A percentile compares a stretch with the other conserved stretches of the same genome.
Evolutionary conservation across 2,888 invertebrate species (phyloP).

Genomic region (Torymus tubicola): DNA sequence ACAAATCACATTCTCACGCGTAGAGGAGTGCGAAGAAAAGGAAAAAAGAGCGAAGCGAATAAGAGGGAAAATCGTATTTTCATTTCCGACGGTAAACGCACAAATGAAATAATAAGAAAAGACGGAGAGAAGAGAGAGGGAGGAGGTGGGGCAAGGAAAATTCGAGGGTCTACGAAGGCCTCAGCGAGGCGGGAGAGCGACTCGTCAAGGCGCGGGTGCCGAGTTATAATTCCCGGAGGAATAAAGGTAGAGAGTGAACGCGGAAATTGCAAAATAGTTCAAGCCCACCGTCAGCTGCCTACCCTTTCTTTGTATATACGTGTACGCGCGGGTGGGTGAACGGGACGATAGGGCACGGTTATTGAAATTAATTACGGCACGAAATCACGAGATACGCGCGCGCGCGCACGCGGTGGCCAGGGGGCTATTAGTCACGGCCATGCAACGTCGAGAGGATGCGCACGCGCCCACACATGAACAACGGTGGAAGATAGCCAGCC

Average conservation of each 20-base stretch:
- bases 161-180: too few species aligned
- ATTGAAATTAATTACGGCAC: constrained; percentile 61
- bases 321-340: neutral
- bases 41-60: too few species aligned
- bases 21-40: too few species aligned
- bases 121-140: neutral
- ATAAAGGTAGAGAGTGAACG: too few species aligned
- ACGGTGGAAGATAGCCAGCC: neutral
- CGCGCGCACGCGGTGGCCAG: neutral
- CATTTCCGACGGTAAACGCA: constrained; percentile 22
- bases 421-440: constrained; percentile 60
- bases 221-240: too few species aligned
- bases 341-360: constrained; percentile 32
- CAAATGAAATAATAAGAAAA: constrained; percentile 11
- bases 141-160: too few species aligned
- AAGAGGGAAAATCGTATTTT: constrained; percentile 26
- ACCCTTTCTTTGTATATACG: too few species aligned
- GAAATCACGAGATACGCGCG: constrained; percentile 48
- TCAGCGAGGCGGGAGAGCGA: too few species aligned
- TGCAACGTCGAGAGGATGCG: neutral
- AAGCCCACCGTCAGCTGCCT: too few species aligned
- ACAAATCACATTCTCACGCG: too few species aligned
- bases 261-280: too few species aligned
- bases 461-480: neutral
- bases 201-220: too few species aligned